A percentile compares a stretch with the other conserved stretches of the same genome.
Conservation (phyloP, 1,140 invertebrate species). For the Megalopta genalis region DNA sequence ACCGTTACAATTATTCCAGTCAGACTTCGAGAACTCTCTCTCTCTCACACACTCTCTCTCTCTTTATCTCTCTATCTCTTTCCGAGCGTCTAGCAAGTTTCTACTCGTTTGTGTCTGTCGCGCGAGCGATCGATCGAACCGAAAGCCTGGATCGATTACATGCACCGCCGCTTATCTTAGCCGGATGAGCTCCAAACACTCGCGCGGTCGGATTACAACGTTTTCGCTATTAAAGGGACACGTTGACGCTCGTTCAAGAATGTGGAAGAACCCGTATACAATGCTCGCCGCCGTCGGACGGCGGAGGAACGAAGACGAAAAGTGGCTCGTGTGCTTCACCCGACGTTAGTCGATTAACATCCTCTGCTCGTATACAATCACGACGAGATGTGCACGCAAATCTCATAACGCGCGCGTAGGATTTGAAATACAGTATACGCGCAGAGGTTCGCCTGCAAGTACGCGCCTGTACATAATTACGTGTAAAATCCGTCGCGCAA, state of each 20-base stretch:
- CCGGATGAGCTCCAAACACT: background rate
- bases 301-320: constrained; percentile 34
- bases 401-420: constrained; percentile 24
- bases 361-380: constrained; percentile 35
- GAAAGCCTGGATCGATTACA: background rate
- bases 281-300: no score
- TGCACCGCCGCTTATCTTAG: background rate
- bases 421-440: constrained; percentile 41
- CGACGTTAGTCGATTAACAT: constrained; percentile 33
- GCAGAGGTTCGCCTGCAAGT: constrained; percentile 34
- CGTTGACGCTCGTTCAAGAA: background rate
- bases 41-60: background rate
- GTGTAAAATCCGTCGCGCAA: constrained; percentile 49
- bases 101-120: background rate
- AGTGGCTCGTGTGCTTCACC: constrained; percentile 22
- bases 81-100: background rate
- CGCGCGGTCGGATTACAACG: background rate
- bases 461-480: constrained; percentile 51
- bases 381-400: constrained; percentile 25
- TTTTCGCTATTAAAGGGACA: background rate
- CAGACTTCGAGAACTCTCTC: background rate
- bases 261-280: background rate
- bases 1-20: background rate
- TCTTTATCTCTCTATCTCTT: background rate
- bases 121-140: background rate